Percentiles rank a stretch among this genome's conserved stretches.
Conservation (phyloP, 2,113 vertebrate genomes). For the Mesoclemmys tuberculata region DNA sequence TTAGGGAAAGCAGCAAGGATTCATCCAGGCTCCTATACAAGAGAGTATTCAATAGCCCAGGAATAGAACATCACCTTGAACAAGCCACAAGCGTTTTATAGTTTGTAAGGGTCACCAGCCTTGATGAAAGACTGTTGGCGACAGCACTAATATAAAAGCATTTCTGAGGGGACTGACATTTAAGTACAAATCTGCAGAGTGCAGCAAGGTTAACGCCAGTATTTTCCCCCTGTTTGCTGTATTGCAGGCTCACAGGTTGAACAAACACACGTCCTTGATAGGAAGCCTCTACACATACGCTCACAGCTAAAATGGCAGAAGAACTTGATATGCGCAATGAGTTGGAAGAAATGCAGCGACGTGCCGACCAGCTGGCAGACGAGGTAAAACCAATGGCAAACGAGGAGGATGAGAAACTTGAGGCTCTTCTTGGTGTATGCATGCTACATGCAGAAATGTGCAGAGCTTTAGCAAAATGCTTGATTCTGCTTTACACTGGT, state of each 20-base stretch:
- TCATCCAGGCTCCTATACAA: neutral
- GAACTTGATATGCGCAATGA: slow-evolving; percentile 99
- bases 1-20: neutral
- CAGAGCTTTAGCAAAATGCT: neutral
- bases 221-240: slow-evolving; percentile 58
- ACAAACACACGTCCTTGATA: slow-evolving; percentile 74
- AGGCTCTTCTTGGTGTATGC: neutral
- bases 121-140: neutral
- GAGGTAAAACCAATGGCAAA: slow-evolving; percentile 83
- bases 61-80: slow-evolving; percentile 31
- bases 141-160: neutral
- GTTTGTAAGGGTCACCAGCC: neutral
- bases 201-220: neutral
- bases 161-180: slow-evolving; percentile 4
- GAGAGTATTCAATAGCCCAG: neutral
- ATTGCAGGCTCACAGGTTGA: slow-evolving; percentile 69
- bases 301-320: slow-evolving; percentile 91
- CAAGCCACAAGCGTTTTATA: neutral
- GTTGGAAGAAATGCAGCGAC: slow-evolving; percentile 98
- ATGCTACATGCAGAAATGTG: neutral
- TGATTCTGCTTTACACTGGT: neutral
- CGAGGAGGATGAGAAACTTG: neutral
- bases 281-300: slow-evolving; percentile 73
- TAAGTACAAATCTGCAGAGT: neutral
- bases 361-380: slow-evolving; percentile 96